A percentile compares a stretch with the other conserved stretches of the same genome.
These are phyloP conservation scores for Sarcophaga carnaria DNA, from an alignment of 2,888 invertebrate genomes.

Conservation along the genomic window DNA sequence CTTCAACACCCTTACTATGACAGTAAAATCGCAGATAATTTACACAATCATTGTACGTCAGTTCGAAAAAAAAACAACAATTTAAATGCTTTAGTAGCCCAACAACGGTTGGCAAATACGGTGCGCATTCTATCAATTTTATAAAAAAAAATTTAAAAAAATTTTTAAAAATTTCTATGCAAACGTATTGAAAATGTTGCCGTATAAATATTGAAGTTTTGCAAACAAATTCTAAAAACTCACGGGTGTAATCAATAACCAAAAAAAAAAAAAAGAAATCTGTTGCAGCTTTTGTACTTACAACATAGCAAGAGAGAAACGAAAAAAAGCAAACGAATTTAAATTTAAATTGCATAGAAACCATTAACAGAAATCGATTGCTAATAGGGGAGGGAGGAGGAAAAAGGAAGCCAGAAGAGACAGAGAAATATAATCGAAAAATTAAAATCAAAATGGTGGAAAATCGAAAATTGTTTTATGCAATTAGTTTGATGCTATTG, in stretches of 20 bases:
- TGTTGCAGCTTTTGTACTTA: slow-evolving; percentile 52
- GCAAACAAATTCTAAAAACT: slow-evolving; percentile 10
- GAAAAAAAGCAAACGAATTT: slow-evolving; percentile 12
- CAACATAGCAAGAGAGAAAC: slow-evolving; percentile 20
- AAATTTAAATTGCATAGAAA: slow-evolving; percentile 44
- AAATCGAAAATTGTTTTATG: slow-evolving; percentile 70
- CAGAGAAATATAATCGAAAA: slow-evolving; percentile 61
- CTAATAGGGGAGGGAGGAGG: neutral
- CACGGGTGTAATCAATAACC: neutral
- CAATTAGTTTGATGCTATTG: slow-evolving; percentile 69
- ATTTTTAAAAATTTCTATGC: neutral
- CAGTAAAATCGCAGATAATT: slow-evolving; percentile 41
- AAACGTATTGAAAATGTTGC: neutral
- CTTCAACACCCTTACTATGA: neutral
- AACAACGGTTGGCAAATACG: slow-evolving; percentile 52
- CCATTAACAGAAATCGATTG: slow-evolving; percentile 22
- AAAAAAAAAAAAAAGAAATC: slow-evolving; percentile 9
- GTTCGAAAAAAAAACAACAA: slow-evolving; percentile 39
- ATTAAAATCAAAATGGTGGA: slow-evolving; percentile 70
- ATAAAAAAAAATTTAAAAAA: neutral
- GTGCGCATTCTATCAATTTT: slow-evolving; percentile 31
- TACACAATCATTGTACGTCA: slow-evolving; percentile 53
- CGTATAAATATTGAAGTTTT: slow-evolving; percentile 24
- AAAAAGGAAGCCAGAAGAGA: slow-evolving; percentile 7
- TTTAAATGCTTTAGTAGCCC: slow-evolving; percentile 58